A percentile compares a stretch with the other conserved stretches of the same genome.
Conservation (phyloP, 1,140 invertebrate genomes). For the Nixonia krombeini region DNA sequence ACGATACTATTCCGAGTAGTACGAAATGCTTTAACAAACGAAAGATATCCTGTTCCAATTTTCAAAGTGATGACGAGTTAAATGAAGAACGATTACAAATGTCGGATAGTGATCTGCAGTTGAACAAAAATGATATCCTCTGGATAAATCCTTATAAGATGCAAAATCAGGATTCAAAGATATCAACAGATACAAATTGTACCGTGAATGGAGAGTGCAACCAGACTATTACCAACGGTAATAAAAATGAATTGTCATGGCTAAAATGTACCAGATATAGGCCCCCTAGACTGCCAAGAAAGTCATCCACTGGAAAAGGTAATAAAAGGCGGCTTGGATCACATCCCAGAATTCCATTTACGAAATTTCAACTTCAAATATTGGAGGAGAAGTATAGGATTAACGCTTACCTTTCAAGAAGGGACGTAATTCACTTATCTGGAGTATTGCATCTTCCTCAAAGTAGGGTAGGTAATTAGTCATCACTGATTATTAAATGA, state of each 20-base stretch:
- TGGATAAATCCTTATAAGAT: not conserved
- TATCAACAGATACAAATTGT: no score
- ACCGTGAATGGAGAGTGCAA: no score
- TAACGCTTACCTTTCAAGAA: slow-evolving; percentile 76
- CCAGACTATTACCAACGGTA: no score
- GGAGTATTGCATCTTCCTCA: slow-evolving; percentile 74
- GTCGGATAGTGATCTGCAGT: no score
- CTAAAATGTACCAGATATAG: slow-evolving; percentile 82
- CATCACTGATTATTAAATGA: not conserved
- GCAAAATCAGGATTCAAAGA: not conserved
- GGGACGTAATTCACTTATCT: slow-evolving; percentile 75
- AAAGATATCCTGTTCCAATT: no score
- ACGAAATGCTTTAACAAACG: not conserved
- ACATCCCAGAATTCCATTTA: slow-evolving; percentile 78
- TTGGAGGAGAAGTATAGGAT: slow-evolving; percentile 75
- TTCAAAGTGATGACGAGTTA: no score
- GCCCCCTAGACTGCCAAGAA: slow-evolving; percentile 81
- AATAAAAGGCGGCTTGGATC: slow-evolving; percentile 72
- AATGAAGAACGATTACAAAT: no score
- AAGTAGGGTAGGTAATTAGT: slow-evolving; percentile 74
- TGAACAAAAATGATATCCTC: not conserved
- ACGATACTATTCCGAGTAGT: slow-evolving; percentile 17
- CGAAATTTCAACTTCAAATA: slow-evolving; percentile 73
- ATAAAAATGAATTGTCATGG: slow-evolving; percentile 72
- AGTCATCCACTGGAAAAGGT: slow-evolving; percentile 66